Evolutionary conservation across 2,888 invertebrate genomes (phyloP).

Genomic region (Plagodis pulveraria): DNA sequence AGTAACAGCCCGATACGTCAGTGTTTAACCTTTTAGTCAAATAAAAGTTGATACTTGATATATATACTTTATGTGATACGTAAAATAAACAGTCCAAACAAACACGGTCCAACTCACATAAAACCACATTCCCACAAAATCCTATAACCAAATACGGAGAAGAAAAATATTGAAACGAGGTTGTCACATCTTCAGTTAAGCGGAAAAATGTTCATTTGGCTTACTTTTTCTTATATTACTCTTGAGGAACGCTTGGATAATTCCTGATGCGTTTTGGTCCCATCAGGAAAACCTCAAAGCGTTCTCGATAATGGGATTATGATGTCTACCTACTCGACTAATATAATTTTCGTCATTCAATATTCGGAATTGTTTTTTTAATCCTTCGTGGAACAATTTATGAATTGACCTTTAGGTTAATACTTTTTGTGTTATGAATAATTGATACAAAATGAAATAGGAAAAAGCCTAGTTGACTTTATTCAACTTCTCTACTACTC

Average conservation of each 20-base stretch:
- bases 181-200: constrained; percentile 45
- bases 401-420: constrained; percentile 3
- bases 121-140: neutral
- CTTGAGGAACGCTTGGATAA: constrained; percentile 47
- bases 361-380: constrained; percentile 41
- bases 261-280: constrained; percentile 38
- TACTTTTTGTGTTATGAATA: neutral
- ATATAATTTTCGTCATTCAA: constrained; percentile 37
- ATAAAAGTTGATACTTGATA: too few relatives aligned
- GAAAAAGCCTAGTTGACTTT: too few relatives aligned
- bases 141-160: constrained; percentile 9
- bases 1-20: too few relatives aligned
- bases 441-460: too few relatives aligned
- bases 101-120: neutral
- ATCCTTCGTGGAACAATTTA: neutral
- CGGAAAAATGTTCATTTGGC: constrained; percentile 67
- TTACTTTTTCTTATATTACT: constrained; percentile 55
- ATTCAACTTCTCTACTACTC: too few relatives aligned
- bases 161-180: constrained; percentile 34
- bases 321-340: constrained; percentile 36
- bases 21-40: too few relatives aligned
- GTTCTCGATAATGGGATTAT: constrained; percentile 45
- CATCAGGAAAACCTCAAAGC: constrained; percentile 28
- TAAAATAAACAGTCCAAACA: neutral
- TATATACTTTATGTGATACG: neutral